These are phyloP conservation scores for Gobionotothen gibberifrons DNA, from an alignment of 2,797 vertebrate genomes.

Conservation along the genomic window DNA sequence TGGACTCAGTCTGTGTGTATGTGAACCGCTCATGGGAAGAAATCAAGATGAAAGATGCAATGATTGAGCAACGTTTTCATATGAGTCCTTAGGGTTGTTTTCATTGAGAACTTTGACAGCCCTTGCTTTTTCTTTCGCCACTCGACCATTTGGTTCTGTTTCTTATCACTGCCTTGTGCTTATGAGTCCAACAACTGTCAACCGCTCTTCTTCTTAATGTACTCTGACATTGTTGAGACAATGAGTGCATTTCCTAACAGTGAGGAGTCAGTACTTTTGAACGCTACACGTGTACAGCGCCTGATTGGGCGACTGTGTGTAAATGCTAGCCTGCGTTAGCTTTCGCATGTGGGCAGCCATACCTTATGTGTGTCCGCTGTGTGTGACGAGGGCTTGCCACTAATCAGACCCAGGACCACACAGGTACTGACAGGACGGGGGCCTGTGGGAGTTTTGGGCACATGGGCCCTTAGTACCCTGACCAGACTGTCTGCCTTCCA, in stretches of 20 bases:
- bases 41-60: constrained; percentile 62
- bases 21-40: constrained; percentile 45
- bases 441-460: constrained; percentile 37
- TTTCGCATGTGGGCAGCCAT: constrained; percentile 45
- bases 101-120: constrained; percentile 46
- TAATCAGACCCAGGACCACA: constrained; percentile 82
- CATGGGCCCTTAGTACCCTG: constrained; percentile 49
- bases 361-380: constrained; percentile 17
- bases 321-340: constrained; percentile 10
- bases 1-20: constrained; percentile 5
- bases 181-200: constrained; percentile 12
- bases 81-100: constrained; percentile 60
- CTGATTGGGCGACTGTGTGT: constrained; percentile 14
- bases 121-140: constrained; percentile 10
- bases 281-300: constrained; percentile 15
- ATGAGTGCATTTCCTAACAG: constrained; percentile 3
- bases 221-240: constrained; percentile 26
- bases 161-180: constrained; percentile 22
- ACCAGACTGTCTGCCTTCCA: constrained; percentile 69
- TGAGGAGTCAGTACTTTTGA: not conserved
- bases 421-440: constrained; percentile 61
- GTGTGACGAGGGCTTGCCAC: constrained; percentile 27
- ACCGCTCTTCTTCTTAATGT: constrained; percentile 11
- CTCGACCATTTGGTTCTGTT: constrained; percentile 12
- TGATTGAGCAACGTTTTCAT: constrained; percentile 67